These are phyloP conservation scores for Ochlodes sylvanus DNA, from an alignment of 2,888 invertebrate species.

Conservation along the genomic window DNA sequence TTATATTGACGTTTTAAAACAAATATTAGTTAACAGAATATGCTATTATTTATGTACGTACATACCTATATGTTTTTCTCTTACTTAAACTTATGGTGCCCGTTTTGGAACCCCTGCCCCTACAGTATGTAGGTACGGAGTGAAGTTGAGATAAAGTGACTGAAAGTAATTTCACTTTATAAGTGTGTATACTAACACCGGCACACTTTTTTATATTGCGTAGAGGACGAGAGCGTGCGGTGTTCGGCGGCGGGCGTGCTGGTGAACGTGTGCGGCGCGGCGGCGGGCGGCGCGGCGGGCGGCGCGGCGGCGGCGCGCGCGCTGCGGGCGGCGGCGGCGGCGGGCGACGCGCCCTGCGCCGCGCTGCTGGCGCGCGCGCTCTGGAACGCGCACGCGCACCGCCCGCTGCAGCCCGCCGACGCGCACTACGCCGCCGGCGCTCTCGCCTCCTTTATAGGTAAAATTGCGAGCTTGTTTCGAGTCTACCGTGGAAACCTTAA, in stretches of 20 bases:
- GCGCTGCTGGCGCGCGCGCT: conserved; percentile 62
- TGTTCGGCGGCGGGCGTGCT: conserved; percentile 93
- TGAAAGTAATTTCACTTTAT: no score
- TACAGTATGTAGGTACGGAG: no score
- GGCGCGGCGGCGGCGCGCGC: conserved; percentile 71
- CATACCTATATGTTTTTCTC: no score
- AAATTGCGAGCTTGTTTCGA: background rate
- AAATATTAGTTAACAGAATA: no score
- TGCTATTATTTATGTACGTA: no score
- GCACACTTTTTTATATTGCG: conserved; percentile 31
- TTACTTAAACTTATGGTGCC: no score
- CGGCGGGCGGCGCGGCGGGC: conserved; percentile 51
- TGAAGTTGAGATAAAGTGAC: no score
- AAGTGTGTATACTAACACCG: no score
- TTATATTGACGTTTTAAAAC: no score
- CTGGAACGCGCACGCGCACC: conserved; percentile 62
- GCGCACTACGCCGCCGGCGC: conserved; percentile 63
- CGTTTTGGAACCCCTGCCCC: no score
- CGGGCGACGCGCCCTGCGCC: conserved; percentile 53
- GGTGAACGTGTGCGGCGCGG: conserved; percentile 88
- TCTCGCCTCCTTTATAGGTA: conserved; percentile 88
- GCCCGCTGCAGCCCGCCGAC: conserved; percentile 54
- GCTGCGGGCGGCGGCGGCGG: conserved; percentile 59
- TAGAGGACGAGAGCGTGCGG: conserved; percentile 88
- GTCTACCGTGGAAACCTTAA: no score